Evolutionary conservation across 1,140 invertebrate species (phyloP).

Genomic region (Diorhabda sublineata): DNA sequence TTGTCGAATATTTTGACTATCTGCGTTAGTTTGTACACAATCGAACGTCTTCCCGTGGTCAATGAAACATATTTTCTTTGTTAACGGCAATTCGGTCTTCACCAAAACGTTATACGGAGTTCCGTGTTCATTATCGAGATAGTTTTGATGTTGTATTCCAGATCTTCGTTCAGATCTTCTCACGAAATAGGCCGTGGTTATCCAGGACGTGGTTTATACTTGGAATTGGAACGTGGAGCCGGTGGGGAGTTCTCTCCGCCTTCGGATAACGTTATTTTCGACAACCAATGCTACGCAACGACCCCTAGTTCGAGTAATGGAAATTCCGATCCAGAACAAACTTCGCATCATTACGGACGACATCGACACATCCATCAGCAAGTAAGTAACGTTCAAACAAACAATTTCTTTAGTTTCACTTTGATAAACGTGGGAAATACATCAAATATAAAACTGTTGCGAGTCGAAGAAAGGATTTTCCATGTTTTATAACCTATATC

Average conservation of each 20-base stretch:
- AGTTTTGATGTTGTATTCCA: neutral
- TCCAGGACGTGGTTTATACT: slow-evolving; percentile 66
- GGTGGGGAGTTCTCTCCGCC: slow-evolving; percentile 77
- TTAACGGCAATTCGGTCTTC: too few relatives aligned
- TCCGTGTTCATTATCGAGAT: too few relatives aligned
- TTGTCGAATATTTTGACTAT: too few relatives aligned
- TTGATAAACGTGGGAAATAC: too few relatives aligned
- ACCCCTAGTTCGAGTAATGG: slow-evolving; percentile 87
- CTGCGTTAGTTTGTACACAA: too few relatives aligned
- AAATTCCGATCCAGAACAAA: slow-evolving; percentile 79
- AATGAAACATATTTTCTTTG: too few relatives aligned
- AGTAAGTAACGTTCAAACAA: neutral
- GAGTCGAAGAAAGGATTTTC: too few relatives aligned
- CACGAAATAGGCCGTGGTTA: slow-evolving; percentile 62
- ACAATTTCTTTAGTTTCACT: too few relatives aligned
- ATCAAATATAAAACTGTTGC: too few relatives aligned
- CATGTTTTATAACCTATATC: too few relatives aligned
- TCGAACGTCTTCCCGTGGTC: too few relatives aligned
- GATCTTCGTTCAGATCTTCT: slow-evolving; percentile 52
- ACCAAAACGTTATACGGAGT: too few relatives aligned
- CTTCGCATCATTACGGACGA: slow-evolving; percentile 54
- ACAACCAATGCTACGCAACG: slow-evolving; percentile 90
- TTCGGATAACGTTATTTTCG: slow-evolving; percentile 87
- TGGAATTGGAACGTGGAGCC: slow-evolving; percentile 70
- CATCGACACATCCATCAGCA: slow-evolving; percentile 52